phyloP scores from a whole-genome alignment of 2,888 invertebrate genomes.

The Teinopalpus imperialis region DNA sequence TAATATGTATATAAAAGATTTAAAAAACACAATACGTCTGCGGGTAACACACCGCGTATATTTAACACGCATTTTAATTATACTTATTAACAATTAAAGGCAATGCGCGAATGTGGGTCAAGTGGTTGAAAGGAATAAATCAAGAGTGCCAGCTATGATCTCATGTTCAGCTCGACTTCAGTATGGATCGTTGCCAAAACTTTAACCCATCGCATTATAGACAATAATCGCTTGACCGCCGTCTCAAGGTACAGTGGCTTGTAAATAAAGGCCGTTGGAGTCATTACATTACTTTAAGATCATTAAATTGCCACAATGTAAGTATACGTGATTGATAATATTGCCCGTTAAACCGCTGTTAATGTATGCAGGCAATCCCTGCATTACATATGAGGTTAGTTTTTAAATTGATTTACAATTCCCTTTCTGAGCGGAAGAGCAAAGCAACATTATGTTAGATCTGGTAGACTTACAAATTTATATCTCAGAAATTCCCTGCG shows the following conservation, averaged over 20 bases:
- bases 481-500: no score
- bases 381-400: no score
- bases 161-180: slow-evolving; percentile 52
- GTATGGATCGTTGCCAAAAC: slow-evolving; percentile 32
- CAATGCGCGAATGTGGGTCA: slow-evolving; percentile 77
- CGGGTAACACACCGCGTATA: slow-evolving; percentile 35
- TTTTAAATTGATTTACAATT: not conserved
- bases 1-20: not conserved
- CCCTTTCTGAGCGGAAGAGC: no score
- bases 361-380: not conserved
- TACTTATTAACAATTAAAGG: slow-evolving; percentile 81
- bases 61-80: slow-evolving; percentile 79
- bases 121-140: slow-evolving; percentile 79
- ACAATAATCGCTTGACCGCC: slow-evolving; percentile 33
- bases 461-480: no score
- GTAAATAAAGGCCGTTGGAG: slow-evolving; percentile 54
- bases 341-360: slow-evolving; percentile 29
- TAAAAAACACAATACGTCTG: not conserved
- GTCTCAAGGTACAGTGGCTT: slow-evolving; percentile 38
- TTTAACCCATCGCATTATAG: slow-evolving; percentile 41
- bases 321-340: slow-evolving; percentile 58
- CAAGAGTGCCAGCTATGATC: slow-evolving; percentile 72
- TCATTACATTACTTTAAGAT: slow-evolving; percentile 74
- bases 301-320: slow-evolving; percentile 62
- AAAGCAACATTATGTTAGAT: no score